Percentiles rank a stretch among this genome's conserved stretches.
Conservation (phyloP, 2,888 invertebrate genomes). For the Parapristionchus giblindavisi region DNA sequence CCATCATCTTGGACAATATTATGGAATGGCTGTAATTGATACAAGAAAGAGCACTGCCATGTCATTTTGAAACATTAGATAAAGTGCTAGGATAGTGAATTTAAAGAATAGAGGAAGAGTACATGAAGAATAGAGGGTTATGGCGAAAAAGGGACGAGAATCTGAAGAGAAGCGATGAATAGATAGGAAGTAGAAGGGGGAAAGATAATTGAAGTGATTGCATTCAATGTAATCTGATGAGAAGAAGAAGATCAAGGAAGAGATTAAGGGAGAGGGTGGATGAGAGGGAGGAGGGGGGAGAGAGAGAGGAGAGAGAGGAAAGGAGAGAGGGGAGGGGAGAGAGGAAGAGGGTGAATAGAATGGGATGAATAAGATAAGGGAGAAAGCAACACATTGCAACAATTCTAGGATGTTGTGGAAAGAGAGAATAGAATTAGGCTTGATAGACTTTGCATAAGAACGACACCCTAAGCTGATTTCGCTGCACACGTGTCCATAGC, state of each 20-base stretch:
- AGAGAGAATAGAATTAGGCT: too few relatives aligned
- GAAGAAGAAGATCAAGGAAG: conserved; percentile 4
- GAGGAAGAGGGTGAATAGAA: background rate
- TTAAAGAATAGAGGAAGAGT: background rate
- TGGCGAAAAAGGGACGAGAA: background rate
- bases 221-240: background rate
- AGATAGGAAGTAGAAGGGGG: conserved; percentile 13
- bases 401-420: too few relatives aligned
- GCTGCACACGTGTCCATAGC: too few relatives aligned
- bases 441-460: too few relatives aligned
- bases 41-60: too few relatives aligned
- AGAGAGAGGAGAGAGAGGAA: background rate
- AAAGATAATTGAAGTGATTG: background rate
- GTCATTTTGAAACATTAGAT: background rate
- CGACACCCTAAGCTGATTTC: too few relatives aligned
- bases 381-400: too few relatives aligned
- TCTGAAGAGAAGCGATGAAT: conserved; percentile 6
- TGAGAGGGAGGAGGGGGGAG: background rate
- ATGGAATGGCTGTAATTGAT: too few relatives aligned
- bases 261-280: conserved; percentile 9
- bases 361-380: too few relatives aligned
- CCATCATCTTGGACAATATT: too few relatives aligned
- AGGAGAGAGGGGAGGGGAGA: background rate
- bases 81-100: background rate
- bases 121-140: background rate